Conservation (phyloP, 2,113 vertebrate species). For the Chlamydotis undulata region DNA sequence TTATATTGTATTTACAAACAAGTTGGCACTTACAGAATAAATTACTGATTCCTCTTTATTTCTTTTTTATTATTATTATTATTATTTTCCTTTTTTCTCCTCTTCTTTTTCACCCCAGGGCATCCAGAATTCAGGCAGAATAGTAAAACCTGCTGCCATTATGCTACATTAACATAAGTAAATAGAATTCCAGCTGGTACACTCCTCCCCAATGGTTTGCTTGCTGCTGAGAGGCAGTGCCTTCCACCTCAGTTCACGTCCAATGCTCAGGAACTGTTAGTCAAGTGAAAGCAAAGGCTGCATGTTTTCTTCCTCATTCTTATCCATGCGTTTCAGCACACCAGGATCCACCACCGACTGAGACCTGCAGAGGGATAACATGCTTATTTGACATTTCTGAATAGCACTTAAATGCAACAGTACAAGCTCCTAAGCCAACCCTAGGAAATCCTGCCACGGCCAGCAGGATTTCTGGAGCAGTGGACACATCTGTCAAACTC, state of each 20-base stretch:
- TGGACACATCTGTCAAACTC: background rate
- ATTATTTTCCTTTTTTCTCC: background rate
- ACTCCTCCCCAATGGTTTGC: conserved; percentile 59
- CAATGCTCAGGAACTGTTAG: conserved; percentile 71
- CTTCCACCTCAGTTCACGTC: conserved; percentile 53
- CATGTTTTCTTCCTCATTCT: conserved; percentile 96
- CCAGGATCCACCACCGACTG: conserved; percentile 97
- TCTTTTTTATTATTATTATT: background rate
- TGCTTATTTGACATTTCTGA: conserved; percentile 34
- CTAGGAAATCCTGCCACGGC: background rate
- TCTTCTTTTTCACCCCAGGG: conserved; percentile 63
- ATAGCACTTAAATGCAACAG: background rate
- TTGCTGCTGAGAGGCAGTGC: conserved; percentile 67
- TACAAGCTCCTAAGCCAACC: background rate
- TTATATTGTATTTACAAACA: conserved; percentile 85
- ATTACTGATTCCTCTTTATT: conserved; percentile 69
- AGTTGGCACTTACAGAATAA: conserved; percentile 96
- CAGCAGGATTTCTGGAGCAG: conserved; percentile 14
- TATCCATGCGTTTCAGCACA: conserved; percentile 91
- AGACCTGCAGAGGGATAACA: conserved; percentile 81
- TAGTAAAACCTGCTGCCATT: conserved; percentile 66
- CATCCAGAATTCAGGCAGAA: conserved; percentile 70
- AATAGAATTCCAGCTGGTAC: conserved; percentile 69
- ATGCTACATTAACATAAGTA: conserved; percentile 78
- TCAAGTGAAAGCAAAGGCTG: conserved; percentile 97